Conservation (phyloP, 1,140 invertebrate genomes). For the Ganaspis sp. region DNA sequence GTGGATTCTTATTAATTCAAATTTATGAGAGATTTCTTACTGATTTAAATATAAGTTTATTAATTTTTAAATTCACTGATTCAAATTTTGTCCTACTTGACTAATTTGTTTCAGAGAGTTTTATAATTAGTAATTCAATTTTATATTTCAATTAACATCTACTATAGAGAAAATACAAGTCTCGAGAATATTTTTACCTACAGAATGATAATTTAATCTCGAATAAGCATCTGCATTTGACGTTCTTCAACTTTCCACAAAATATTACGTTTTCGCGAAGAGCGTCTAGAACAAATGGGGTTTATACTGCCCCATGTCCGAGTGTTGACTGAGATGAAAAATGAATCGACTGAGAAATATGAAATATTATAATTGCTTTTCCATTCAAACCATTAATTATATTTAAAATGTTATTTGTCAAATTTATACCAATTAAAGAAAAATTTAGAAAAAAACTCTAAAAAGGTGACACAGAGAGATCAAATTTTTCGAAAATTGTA, state of each 20-base stretch:
- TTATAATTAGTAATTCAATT: too few relatives aligned
- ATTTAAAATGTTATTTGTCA: too few relatives aligned
- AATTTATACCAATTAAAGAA: too few relatives aligned
- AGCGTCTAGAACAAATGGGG: neutral
- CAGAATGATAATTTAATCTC: neutral
- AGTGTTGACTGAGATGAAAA: neutral
- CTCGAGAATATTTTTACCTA: neutral
- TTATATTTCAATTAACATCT: neutral
- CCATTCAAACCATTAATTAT: neutral
- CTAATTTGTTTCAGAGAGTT: too few relatives aligned
- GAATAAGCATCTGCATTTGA: slow-evolving; percentile 9
- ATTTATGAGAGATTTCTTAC: too few relatives aligned
- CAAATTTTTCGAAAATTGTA: too few relatives aligned
- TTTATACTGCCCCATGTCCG: neutral
- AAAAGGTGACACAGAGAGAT: too few relatives aligned
- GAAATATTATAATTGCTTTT: neutral
- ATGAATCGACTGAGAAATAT: neutral
- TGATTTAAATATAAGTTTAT: too few relatives aligned
- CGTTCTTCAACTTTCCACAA: neutral
- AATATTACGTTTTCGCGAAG: neutral
- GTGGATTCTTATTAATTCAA: too few relatives aligned
- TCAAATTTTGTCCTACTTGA: too few relatives aligned
- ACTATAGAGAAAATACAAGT: neutral
- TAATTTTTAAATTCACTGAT: too few relatives aligned
- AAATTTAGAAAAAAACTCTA: too few relatives aligned